Base-by-base conservation (phyloP, 2,797 vertebrate genomes). In the Syngnathus acus region DNA sequence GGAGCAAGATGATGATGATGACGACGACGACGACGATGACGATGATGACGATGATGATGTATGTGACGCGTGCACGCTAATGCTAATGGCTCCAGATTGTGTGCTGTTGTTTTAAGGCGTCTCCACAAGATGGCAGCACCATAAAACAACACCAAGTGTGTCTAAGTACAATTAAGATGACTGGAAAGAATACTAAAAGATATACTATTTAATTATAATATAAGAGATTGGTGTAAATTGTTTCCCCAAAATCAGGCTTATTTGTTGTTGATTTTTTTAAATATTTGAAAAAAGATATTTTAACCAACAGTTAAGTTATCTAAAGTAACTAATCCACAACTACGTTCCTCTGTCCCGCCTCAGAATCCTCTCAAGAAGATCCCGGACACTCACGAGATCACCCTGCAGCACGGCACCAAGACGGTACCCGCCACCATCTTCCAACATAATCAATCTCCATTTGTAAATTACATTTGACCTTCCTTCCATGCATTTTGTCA, bases 381-480 rank as follows among this genome's bases (percentile, higher is more conserved):
- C 84, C 97, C 96, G 68, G 96, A 97, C 80, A 94, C 95, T 4
- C 97, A 99, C 85, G 97, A 98, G 82, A 97, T 99, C 83, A 96
- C 93, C 0, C 88, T 99, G 50, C 93, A 91, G 67, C 97, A 98
- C 17, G 95, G 97, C 81, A 93, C 89, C 43, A 99, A 94, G 88
- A 95, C 94, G 7, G 97, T 98, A 91, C 21, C 47, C 64, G 68
- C 42, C 4, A 65, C 68, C 50, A 37, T 39, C 19, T 69, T 37
- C n/a, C 48, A 67, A 1, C 59, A 10, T 14, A 3, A 5, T 14
- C n/a, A 4, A 9, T 42, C 60, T 62, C 60, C 6, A 21, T n/a
- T 62, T 43, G 11, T 23, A 2, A 62, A 62, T 6, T 6, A 9
- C 3, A 13, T 3, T 43, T 43, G 9, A 19, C 38, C 2, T 5